These are phyloP conservation scores for Lagenorhynchus albirostris DNA, from an alignment of 2,113 vertebrate species.

Conservation along the genomic window DNA sequence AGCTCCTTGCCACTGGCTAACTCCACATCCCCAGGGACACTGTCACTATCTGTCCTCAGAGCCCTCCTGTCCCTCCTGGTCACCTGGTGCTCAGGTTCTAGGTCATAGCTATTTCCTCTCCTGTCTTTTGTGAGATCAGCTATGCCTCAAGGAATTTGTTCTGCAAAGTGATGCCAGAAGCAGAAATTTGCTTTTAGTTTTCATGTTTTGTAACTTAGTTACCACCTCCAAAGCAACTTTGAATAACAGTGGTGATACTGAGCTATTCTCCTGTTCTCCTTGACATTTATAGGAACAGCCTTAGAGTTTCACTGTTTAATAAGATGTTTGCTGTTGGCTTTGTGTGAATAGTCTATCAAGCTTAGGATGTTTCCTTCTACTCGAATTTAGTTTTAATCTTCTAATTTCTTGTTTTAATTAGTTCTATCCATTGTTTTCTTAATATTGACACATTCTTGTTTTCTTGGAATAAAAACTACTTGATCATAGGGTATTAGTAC, in stretches of 20 bases:
- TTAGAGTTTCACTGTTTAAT: neutral
- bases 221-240: accelerated
- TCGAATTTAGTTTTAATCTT: neutral
- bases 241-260: accelerated
- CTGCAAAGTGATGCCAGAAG: neutral
- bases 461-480: neutral
- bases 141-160: neutral
- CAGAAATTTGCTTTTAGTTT: neutral
- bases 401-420: neutral
- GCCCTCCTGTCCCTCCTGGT: neutral
- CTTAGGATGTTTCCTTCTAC: neutral
- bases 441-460: neutral
- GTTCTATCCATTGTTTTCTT: neutral
- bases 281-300: neutral
- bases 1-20: neutral
- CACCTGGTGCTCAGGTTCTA: neutral
- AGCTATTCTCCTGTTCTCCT: neutral
- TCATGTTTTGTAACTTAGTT: neutral
- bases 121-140: neutral
- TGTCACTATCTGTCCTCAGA: neutral
- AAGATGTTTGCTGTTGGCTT: neutral
- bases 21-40: neutral
- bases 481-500: neutral
- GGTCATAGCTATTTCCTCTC: neutral
- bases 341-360: neutral